Base-by-base conservation (phyloP, 2,888 invertebrate species). In the Yponomeuta cagnagella region DNA sequence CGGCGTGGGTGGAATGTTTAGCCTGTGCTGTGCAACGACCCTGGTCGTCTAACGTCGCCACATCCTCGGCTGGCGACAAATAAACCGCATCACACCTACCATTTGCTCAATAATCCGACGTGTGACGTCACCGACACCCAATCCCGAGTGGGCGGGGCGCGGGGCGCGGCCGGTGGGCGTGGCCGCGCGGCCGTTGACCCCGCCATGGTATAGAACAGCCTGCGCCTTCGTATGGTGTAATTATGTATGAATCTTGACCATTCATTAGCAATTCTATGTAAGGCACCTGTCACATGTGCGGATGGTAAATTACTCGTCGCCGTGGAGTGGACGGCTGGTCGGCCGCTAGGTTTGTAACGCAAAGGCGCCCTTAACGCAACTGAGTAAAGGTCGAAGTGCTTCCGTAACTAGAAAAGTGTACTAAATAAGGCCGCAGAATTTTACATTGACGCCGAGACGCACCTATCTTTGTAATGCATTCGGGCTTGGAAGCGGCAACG, bases 121-220 rank as follows among this genome's bases (percentile, higher is more conserved):
- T 79, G 78, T 78, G 74, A 80, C 70, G 72, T 75, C 72, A 73
- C 69, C 33, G 67, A 10, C 72, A 78, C 68, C 15, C 37, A 68
- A 77, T 77, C 74, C 75, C 75, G 73, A 78, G 76, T 83, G 80
- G 89, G 90, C 89, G 89, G 87, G 75, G 84, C 84, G 23, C 73
- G 2, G 84, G 72, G 89, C 88, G 89, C 86, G 84, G 72, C 71
- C 30, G 5, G 67, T 73, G 77, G 90, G 90, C 88, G 90, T 88
- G 89, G 85, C 78, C 15, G 73, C 1, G 63, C 76, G 89, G 88
- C 82, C 87, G 79, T 74, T 84, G 87, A 89, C 80, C 87, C 77
- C 72, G 71, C 73, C 76, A 75, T 76, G 76, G 76, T 73, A 75
- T 72, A 68, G 48, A 8, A 4, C 31, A 10, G 43, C 68, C 48